Evolutionary conservation across 2,113 vertebrate species (phyloP).

Genomic region (Xenus cinereus): DNA sequence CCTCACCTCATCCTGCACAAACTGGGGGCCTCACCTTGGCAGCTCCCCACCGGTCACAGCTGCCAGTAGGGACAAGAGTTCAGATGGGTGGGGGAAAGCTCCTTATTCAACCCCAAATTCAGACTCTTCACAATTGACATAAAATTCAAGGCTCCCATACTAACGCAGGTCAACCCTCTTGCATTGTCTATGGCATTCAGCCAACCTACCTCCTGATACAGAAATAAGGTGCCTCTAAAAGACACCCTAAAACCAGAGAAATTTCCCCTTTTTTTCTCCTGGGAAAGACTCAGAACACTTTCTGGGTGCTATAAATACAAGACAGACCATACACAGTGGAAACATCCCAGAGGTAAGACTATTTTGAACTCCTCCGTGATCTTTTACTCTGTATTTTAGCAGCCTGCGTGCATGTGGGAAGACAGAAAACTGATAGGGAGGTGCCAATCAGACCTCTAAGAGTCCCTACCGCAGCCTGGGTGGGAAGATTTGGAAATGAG

Average conservation of each 20-base stretch:
- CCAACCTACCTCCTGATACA: not conserved
- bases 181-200: not conserved
- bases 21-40: not conserved
- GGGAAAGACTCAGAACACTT: not conserved
- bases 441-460: not conserved
- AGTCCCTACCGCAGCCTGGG: not conserved
- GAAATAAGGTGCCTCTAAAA: not conserved
- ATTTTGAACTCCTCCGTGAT: not conserved
- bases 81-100: not conserved
- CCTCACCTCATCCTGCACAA: not conserved
- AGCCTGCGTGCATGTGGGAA: not conserved
- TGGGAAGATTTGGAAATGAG: constrained; percentile 6
- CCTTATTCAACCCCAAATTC: not conserved
- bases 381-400: not conserved
- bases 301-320: not conserved
- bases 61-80: not conserved
- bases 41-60: not conserved
- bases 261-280: not conserved
- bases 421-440: not conserved
- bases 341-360: not conserved
- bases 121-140: not conserved
- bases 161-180: not conserved
- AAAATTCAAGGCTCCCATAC: not conserved
- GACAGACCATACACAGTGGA: not conserved
- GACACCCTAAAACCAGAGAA: not conserved